phyloP scores from a whole-genome alignment of 1,140 invertebrate species.

The Stegodyphus mimosarum region DNA sequence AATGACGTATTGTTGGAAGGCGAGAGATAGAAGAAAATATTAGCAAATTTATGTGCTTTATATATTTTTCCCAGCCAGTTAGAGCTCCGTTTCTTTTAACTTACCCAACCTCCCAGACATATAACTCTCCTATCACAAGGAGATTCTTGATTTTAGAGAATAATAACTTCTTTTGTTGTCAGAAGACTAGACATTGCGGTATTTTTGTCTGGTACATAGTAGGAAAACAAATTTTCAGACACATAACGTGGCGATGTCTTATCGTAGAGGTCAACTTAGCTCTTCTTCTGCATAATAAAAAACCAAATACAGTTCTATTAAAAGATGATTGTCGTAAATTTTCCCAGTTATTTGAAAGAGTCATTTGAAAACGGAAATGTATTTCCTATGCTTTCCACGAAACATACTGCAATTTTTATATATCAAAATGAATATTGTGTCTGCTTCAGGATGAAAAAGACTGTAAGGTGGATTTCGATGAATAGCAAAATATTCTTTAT shows the following conservation, averaged over 20 bases:
- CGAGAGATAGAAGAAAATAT: constrained; percentile 2
- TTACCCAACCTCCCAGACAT: constrained; percentile 9
- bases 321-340: too few relatives aligned
- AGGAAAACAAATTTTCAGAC: background rate
- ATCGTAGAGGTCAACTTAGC: too few relatives aligned
- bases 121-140: constrained; percentile 12
- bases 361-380: too few relatives aligned
- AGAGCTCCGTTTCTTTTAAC: constrained; percentile 2
- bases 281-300: background rate
- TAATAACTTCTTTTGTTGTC: constrained; percentile 6
- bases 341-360: too few relatives aligned
- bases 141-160: background rate
- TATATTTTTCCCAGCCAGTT: constrained; percentile 21
- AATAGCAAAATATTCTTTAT: too few relatives aligned
- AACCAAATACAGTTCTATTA: too few relatives aligned
- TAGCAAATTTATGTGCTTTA: background rate
- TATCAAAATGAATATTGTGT: too few relatives aligned
- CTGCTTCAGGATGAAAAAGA: too few relatives aligned
- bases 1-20: constrained; percentile 23
- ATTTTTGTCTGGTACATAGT: constrained; percentile 7
- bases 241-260: too few relatives aligned
- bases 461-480: too few relatives aligned
- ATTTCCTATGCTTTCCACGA: too few relatives aligned
- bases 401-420: too few relatives aligned
- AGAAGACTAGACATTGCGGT: background rate